Evolutionary conservation across 2,797 vertebrate species (phyloP), one percentile per base, ranked within the genome.

Genomic region (Dipus sagitta): DNA sequence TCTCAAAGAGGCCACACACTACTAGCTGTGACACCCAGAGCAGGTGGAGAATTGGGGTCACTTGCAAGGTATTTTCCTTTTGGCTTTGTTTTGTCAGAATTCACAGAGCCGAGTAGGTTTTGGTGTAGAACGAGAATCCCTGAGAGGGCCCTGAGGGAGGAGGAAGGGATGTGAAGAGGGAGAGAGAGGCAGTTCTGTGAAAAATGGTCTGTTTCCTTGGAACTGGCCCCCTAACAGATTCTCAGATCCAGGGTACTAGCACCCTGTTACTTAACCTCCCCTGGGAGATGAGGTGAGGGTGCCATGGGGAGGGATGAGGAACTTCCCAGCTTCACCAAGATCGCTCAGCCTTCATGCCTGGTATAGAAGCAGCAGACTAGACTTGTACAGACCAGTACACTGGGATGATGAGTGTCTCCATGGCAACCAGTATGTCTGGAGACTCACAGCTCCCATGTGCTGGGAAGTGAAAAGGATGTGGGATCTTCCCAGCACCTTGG

Each of bases 401-500:
- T 77, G 82, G 70, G 86, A 94, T 0, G 80, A 74, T 71, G 52
- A 88, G 67, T 54, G 71, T 97, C 88, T 96, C 97, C 88, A 97
- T 96, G 94, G 95, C 80, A 97, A 96, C 96, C 86, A 67, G 52
- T 5, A 32, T 84, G 74, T 84, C 95, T 96, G 83, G 91, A 90
- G 90, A 94, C 52, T 92, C 92, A 92, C 32, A 78, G 76, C 88
- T 83, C 2, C 0, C 58, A 42, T 26, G 7, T 58, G 88, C 93
- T 74, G 72, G 71, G 64, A 82, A 83, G 64, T 75, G 5, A 20
- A 47, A 75, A 58, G 28, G 81, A 24, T 13, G 80, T 47, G 52
- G 70, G 34, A 9, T 26, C 72, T 42, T 68, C 54, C 76, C 60
- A 42, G 52, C n/a, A 83, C 79, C 34, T 87, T 47, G 42, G 20